A percentile compares a stretch with the other conserved stretches of the same genome.
phyloP scores from a whole-genome alignment of 1,140 invertebrate genomes.

The Aphis craccivora region DNA sequence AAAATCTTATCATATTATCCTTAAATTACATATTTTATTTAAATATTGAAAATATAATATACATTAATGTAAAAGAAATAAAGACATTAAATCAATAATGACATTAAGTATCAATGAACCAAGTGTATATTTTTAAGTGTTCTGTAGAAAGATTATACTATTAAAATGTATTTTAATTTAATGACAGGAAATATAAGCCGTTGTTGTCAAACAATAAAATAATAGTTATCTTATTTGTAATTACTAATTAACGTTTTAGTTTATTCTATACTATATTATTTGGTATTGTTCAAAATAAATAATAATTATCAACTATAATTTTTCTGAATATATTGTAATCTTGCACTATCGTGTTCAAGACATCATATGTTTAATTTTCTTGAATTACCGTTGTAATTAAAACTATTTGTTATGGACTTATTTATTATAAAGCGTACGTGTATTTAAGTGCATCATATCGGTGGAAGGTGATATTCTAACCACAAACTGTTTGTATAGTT shows the following conservation, averaged over 20 bases:
- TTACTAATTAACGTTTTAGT: not conserved
- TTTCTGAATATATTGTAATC: not conserved
- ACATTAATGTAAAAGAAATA: not conserved
- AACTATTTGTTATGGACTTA: not conserved
- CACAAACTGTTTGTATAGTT: conserved; percentile 1
- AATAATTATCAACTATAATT: not conserved
- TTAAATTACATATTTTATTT: not conserved
- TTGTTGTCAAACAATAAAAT: not conserved
- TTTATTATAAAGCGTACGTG: not conserved
- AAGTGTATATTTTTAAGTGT: not conserved
- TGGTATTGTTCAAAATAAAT: conserved; percentile 1
- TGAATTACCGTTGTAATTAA: not conserved
- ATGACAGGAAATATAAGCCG: not conserved
- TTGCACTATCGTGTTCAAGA: not conserved
- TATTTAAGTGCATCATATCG: not conserved
- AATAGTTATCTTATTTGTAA: conserved; percentile 5
- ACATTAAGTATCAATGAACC: not conserved
- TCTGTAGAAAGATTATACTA: not conserved
- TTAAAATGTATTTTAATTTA: not conserved
- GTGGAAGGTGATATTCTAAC: not conserved
- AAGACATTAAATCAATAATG: not conserved
- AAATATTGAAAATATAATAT: not conserved
- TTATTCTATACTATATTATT: not conserved
- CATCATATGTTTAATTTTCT: not conserved
- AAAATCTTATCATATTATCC: not conserved